A percentile compares a stretch with the other conserved stretches of the same genome.
Conservation (phyloP, 2,888 invertebrate species). For the Spisula solida region DNA sequence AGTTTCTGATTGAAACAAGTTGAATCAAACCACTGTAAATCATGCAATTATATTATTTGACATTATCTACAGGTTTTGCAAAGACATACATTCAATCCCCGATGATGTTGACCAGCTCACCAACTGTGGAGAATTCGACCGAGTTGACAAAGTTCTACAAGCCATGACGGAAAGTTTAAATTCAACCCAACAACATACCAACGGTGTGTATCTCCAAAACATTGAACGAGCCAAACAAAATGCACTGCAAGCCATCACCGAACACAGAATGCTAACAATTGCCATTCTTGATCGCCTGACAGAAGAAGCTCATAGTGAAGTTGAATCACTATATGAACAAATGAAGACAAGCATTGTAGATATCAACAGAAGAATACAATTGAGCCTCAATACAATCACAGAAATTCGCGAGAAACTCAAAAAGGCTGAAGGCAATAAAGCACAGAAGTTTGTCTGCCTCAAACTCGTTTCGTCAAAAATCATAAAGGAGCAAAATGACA, state of each 20-base stretch:
- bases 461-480: neutral
- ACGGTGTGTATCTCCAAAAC: neutral
- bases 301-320: neutral
- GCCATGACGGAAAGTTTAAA: neutral
- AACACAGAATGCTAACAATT: too few relatives aligned
- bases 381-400: neutral
- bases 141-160: neutral
- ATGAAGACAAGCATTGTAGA: neutral
- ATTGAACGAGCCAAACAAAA: neutral
- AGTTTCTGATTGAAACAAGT: neutral
- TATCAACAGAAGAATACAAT: neutral
- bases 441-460: neutral
- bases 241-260: neutral
- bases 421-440: neutral
- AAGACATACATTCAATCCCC: neutral
- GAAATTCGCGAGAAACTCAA: neutral
- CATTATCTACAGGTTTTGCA: neutral
- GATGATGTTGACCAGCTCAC: neutral
- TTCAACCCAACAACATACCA: neutral
- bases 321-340: neutral
- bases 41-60: neutral
- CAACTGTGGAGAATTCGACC: neutral
- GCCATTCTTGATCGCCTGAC: too few relatives aligned
- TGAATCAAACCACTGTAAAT: neutral
- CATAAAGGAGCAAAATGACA: neutral